A percentile compares a stretch with the other conserved stretches of the same genome.
phyloP scores from a whole-genome alignment of 1,140 invertebrate species.

The Hydropsyche tenuis region DNA sequence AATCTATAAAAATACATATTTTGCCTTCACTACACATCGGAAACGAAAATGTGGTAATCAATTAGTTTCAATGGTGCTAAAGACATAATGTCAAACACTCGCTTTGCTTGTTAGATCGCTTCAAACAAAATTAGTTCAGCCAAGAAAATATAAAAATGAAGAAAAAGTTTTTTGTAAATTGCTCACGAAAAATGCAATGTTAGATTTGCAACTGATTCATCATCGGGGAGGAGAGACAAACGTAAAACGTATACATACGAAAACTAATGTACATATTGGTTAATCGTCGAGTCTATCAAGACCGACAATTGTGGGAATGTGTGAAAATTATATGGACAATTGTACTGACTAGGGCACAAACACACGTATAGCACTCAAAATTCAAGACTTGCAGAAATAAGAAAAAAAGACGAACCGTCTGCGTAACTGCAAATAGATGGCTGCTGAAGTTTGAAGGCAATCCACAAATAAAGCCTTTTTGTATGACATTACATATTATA shows the following conservation, averaged over 20 bases:
- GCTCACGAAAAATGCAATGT: conserved; percentile 9
- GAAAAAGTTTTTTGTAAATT: neutral
- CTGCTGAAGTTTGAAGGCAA: conserved; percentile 47
- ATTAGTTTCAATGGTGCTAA: neutral
- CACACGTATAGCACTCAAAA: conserved; percentile 47
- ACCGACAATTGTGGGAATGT: conserved; percentile 3
- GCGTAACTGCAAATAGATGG: conserved; percentile 35
- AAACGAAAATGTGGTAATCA: too few relatives aligned
- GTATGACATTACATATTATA: neutral
- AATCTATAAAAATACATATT: too few relatives aligned
- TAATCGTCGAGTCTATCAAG: neutral
- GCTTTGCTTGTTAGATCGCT: conserved; percentile 49
- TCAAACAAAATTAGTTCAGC: conserved; percentile 50
- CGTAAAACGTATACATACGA: neutral
- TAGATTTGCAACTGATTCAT: neutral
- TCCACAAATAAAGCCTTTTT: conserved; percentile 42
- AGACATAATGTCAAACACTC: conserved; percentile 22
- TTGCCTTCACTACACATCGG: too few relatives aligned
- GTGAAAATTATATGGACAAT: neutral
- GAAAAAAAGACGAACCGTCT: conserved; percentile 43
- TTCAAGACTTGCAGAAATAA: conserved; percentile 28
- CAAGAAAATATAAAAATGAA: conserved; percentile 35
- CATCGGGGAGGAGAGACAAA: neutral
- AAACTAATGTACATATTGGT: neutral
- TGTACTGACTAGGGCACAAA: conserved; percentile 39